Base-by-base conservation (phyloP, 2,797 vertebrate genomes). In the Hoplostethus mediterraneus region DNA sequence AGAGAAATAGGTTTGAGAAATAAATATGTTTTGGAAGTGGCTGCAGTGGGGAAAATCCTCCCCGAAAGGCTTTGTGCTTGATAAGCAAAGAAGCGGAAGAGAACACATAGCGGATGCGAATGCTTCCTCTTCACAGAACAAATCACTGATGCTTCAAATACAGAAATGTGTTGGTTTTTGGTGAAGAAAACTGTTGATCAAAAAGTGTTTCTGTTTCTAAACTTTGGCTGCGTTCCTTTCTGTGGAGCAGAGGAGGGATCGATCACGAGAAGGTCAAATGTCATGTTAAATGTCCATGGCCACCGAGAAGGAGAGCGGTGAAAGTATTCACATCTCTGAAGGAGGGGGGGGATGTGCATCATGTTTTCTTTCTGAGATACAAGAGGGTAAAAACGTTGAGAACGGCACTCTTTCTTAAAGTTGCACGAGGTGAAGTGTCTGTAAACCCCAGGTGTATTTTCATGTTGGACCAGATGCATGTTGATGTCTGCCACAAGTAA, bases 181-280 rank as follows among this genome's bases (percentile, higher is more conserved):
- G 47, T 33, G 44, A 30, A 13, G 48, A 17, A 42, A 38, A 54
- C 6, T 21, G 53, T 54, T 30, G 6, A 57, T 31, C 21, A 17
- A n/a, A 63, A 77, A 47, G 53, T 64, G 33, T 48, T 45, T 66
- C 62, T 64, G 0, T 72, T 65, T 56, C 42, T 64, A 63, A 73
- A 82, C 57, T 58, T 68, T n/a, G 47, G 47, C 36, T 28, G 21
- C 4, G 40, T 13, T 42, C 64, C 13, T 17, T 21, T 59, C 45
- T 61, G 51, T 79, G 44, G 54, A 21, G 13, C 54, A 56, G 53
- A 6, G 0, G 48, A 8, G 58, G 57, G 58, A 64, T 30, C 9
- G 64, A 75, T 53, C 44, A 47, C 49, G 57, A 73, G 52, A 83
- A 82, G 78, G 81, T 87, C 83, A 90, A 86, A 85, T 83, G 77